Conservation (phyloP, 2,888 invertebrate genomes). For the Drosophila engyochracea region DNA sequence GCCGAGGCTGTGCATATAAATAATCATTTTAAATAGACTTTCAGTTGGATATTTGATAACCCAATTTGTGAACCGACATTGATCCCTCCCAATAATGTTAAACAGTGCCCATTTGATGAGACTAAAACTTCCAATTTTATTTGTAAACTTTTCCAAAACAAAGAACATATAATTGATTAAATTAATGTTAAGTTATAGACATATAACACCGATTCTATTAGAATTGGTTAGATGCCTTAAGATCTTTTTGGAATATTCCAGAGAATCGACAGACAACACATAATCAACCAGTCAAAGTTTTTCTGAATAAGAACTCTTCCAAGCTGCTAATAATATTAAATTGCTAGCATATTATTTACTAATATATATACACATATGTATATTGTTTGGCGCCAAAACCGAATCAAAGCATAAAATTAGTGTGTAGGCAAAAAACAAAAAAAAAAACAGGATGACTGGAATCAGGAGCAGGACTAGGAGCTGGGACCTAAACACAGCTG, state of each 20-base stretch:
- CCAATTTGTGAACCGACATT: background rate
- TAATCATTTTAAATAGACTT: background rate
- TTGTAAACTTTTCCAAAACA: background rate
- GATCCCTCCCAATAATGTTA: background rate
- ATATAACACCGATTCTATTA: background rate
- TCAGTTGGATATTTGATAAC: background rate
- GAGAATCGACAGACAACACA: background rate
- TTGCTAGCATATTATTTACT: background rate
- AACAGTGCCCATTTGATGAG: background rate
- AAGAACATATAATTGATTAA: background rate
- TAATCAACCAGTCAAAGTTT: background rate
- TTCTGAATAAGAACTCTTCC: background rate
- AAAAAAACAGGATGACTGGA: background rate
- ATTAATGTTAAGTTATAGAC: no score
- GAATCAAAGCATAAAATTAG: constrained; percentile 61
- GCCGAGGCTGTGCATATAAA: constrained; percentile 8
- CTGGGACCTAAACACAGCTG: constrained; percentile 53
- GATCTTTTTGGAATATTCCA: background rate
- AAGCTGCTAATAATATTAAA: no score
- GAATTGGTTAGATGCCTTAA: background rate
- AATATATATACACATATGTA: background rate
- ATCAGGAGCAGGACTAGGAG: constrained; percentile 1
- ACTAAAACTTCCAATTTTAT: background rate
- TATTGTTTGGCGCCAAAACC: constrained; percentile 53
- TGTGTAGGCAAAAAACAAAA: background rate